These are phyloP conservation scores for Drusus annulatus DNA, from an alignment of 1,140 invertebrate species.

Conservation along the genomic window DNA sequence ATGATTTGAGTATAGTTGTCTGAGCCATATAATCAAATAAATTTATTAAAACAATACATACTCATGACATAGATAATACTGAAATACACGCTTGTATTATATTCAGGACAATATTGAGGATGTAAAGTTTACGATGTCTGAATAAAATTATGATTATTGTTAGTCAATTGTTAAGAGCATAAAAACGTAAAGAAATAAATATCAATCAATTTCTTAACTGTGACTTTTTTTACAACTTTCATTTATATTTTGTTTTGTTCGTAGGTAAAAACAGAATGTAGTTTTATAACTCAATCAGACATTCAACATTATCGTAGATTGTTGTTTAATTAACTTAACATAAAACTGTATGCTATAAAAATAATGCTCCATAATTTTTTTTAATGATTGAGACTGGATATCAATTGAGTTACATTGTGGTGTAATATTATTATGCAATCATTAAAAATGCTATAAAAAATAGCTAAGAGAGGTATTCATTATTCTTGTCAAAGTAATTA, in stretches of 20 bases:
- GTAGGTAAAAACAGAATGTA: not conserved
- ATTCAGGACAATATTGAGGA: slow-evolving; percentile 25
- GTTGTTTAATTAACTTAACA: too few species aligned
- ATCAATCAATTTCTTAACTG: slow-evolving; percentile 22
- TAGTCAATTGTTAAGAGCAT: slow-evolving; percentile 37
- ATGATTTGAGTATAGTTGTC: not conserved
- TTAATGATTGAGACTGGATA: too few species aligned
- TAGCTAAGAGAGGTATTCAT: too few species aligned
- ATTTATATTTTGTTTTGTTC: not conserved
- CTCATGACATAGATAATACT: not conserved
- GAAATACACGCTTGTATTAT: not conserved
- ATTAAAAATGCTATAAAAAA: too few species aligned
- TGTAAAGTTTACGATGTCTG: slow-evolving; percentile 17
- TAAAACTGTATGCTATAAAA: too few species aligned
- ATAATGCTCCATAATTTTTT: too few species aligned
- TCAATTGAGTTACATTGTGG: too few species aligned
- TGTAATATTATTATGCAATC: too few species aligned
- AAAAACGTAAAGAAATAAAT: slow-evolving; percentile 24
- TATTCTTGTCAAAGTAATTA: too few species aligned
- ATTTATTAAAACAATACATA: slow-evolving; percentile 3
- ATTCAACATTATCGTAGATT: too few species aligned
- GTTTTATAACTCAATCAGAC: not conserved
- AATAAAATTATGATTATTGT: slow-evolving; percentile 40
- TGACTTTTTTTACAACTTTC: not conserved
- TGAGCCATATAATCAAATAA: slow-evolving; percentile 1